A percentile compares a stretch with the other conserved stretches of the same genome.
Conservation (phyloP, 1,140 invertebrate species). For the Dendroctonus valens region DNA sequence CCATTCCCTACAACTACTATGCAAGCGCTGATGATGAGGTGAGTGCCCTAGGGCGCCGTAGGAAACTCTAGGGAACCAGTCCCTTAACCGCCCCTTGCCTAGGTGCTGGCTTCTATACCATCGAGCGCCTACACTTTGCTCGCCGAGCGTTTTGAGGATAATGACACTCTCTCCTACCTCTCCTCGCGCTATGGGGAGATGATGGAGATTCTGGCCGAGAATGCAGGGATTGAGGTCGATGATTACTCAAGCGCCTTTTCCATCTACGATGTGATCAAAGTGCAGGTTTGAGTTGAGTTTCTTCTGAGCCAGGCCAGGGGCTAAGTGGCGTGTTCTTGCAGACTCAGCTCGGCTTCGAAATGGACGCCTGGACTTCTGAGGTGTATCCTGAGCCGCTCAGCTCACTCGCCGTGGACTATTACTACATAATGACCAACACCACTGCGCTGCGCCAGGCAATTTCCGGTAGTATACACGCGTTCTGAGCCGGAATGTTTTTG, state of each 20-base stretch:
- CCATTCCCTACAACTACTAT: slow-evolving; percentile 52
- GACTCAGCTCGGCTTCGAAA: not conserved
- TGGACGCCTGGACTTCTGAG: not conserved
- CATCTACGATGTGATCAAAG: not conserved
- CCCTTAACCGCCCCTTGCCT: too few species aligned
- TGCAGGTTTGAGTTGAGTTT: slow-evolving; percentile 5
- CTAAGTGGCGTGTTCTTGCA: not conserved
- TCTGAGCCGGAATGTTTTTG: too few species aligned
- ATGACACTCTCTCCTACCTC: not conserved
- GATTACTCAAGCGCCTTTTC: too few species aligned
- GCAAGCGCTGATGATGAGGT: not conserved
- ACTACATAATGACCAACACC: slow-evolving; percentile 9
- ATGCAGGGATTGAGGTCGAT: not conserved
- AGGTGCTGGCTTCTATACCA: not conserved
- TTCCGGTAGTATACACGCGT: not conserved
- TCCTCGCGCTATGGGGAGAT: not conserved
- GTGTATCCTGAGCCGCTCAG: slow-evolving; percentile 9
- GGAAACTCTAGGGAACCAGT: too few species aligned
- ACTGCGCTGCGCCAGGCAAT: not conserved
- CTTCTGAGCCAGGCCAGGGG: too few species aligned
- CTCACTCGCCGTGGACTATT: not conserved
- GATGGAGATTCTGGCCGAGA: not conserved
- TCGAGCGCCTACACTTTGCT: not conserved
- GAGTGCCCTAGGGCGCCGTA: not conserved
- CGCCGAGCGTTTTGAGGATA: not conserved